These are phyloP conservation scores for Diabrotica undecimpunctata DNA, from an alignment of 1,140 invertebrate species.

Conservation along the genomic window DNA sequence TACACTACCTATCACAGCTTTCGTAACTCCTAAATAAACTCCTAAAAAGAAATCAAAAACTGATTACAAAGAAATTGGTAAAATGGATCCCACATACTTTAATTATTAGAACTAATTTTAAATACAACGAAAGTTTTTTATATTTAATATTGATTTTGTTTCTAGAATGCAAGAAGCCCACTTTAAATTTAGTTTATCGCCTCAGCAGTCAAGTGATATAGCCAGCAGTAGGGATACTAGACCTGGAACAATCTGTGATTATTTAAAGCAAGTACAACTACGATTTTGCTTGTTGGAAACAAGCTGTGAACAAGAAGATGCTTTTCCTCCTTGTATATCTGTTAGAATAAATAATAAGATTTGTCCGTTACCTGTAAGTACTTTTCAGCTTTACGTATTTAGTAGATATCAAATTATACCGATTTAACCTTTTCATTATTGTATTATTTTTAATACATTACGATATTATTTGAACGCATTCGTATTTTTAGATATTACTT, in stretches of 20 bases:
- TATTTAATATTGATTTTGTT: not conserved
- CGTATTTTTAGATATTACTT: too few species aligned
- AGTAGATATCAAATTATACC: too few species aligned
- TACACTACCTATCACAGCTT: too few species aligned
- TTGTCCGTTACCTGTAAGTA: constrained; percentile 84
- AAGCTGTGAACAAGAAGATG: constrained; percentile 90
- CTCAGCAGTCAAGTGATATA: constrained; percentile 86
- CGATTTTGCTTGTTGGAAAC: constrained; percentile 89
- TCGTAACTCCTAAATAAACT: too few species aligned
- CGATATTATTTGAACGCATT: too few species aligned
- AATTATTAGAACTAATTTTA: too few species aligned
- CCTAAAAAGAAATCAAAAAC: too few species aligned
- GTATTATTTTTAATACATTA: too few species aligned
- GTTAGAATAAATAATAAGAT: constrained; percentile 95
- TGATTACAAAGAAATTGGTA: too few species aligned
- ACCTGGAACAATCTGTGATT: constrained; percentile 68
- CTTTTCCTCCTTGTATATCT: constrained; percentile 87
- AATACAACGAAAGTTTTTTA: too few species aligned
- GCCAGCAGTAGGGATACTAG: constrained; percentile 74
- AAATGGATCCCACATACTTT: too few species aligned
- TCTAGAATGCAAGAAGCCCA: constrained; percentile 70
- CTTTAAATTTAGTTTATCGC: constrained; percentile 88
- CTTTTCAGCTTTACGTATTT: not conserved
- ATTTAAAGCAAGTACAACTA: constrained; percentile 78
- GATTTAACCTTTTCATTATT: too few species aligned